Conservation (phyloP, 1,140 invertebrate genomes). For the Bactericera cockerelli region DNA sequence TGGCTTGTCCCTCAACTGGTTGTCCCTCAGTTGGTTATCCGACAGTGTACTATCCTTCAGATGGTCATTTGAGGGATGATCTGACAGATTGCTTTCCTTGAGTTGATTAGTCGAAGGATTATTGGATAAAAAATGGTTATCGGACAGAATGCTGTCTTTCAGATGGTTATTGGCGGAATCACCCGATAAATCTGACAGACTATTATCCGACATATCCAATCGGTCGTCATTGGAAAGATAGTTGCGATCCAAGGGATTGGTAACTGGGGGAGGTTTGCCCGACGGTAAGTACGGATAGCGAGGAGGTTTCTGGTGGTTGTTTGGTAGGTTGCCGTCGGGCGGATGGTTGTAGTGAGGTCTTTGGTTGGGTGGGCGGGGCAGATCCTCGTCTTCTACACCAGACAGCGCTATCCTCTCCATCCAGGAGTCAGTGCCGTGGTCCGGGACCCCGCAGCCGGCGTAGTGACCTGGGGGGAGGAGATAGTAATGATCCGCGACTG, state of each 20-base stretch:
- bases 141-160: too few species aligned
- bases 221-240: neutral
- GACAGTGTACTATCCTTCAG: too few species aligned
- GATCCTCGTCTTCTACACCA: conserved; percentile 41
- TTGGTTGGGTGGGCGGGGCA: too few species aligned
- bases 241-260: neutral
- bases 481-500: too few species aligned
- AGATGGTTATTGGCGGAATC: conserved; percentile 9
- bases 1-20: neutral
- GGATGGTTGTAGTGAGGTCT: too few species aligned
- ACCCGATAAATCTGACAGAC: too few species aligned
- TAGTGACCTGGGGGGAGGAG: conserved; percentile 45
- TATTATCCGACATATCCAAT: too few species aligned
- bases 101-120: too few species aligned
- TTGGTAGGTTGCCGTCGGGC: too few species aligned
- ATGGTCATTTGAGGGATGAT: conserved; percentile 8
- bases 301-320: too few species aligned
- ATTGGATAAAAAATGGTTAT: conserved; percentile 11
- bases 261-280: neutral
- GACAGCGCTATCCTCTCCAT: conserved; percentile 86
- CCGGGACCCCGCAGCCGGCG: conserved; percentile 68
- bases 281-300: too few species aligned
- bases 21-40: neutral
- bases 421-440: conserved; percentile 55
- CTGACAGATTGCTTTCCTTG: too few species aligned